Base-by-base conservation (phyloP, 2,113 vertebrate genomes). In the Ammodytes marinus region DNA sequence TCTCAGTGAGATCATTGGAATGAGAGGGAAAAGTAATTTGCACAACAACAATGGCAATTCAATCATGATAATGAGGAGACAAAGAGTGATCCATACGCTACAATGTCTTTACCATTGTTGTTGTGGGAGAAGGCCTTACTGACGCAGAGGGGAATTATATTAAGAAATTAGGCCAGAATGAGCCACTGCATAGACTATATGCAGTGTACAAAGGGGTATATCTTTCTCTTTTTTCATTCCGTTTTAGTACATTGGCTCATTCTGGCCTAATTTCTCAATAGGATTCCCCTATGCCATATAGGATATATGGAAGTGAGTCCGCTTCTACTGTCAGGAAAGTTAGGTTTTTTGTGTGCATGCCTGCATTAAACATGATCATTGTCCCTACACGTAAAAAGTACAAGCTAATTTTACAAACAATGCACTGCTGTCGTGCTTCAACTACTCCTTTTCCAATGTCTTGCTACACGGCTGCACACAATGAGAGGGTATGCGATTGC, bases 331-430 rank as follows among this genome's bases (percentile, higher is more conserved):
- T 82, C 67, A 79, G 19, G 10, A 19, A 47, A 8, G 49, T 15
- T 27, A 27, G 27, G 27, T 27, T 27, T 50, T 39, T 66, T 60
- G 61, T 63, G 46, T 73, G 52, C 47, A 46, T 10, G 55, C 27
- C 39, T 14, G 54, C 58, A 43, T 57, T 27, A 64, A 81, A 58
- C 49, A 43, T 9, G 1, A 55, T 52, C 69, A 71, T 80, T 52
- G 77, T 85, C 82, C 63, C 72, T 47, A 39, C 72, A 43, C 6
- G 2, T 50, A n/a, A 69, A 80, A 79, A 85, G 86, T 85, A 79
- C 67, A 85, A 59, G 82, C 45, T 82, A 72, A 69, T 78, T 82
- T 85, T 17, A 11, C 72, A 80, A 79, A 82, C 90, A 90, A 63
- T 58, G 72, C 69, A 15, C 27, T 13, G 70, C 72, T 79, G 79